Evolutionary conservation across 2,113 vertebrate species (phyloP).

Genomic region (Plecotus auritus): DNA sequence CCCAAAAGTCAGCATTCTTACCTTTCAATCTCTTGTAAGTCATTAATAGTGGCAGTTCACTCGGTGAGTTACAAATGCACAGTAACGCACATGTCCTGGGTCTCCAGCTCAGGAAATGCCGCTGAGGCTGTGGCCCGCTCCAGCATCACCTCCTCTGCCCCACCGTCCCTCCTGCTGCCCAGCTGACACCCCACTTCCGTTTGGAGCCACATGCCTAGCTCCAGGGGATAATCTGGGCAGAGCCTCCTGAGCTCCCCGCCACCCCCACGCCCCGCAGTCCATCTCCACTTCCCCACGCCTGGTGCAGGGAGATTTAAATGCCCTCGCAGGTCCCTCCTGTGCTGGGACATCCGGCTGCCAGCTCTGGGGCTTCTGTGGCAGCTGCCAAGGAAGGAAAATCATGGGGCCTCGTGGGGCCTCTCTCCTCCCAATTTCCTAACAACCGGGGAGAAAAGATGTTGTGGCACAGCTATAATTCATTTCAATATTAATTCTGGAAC

Average conservation of each 20-base stretch:
- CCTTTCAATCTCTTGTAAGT: no score
- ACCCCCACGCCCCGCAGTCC: background rate
- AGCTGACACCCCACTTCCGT: accelerated
- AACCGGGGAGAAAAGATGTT: background rate
- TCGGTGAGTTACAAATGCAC: background rate
- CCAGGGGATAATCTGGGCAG: background rate
- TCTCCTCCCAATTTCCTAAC: background rate
- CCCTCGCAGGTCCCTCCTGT: background rate
- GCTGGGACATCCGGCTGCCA: background rate
- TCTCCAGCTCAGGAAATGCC: background rate
- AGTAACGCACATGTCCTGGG: accelerated
- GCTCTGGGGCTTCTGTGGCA: background rate
- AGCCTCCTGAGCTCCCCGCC: background rate
- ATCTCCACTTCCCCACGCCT: accelerated
- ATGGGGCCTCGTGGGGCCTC: accelerated
- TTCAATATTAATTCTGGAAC: background rate
- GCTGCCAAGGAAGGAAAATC: background rate
- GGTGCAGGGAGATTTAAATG: background rate
- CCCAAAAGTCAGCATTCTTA: background rate
- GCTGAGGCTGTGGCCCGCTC: background rate
- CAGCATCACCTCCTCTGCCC: accelerated
- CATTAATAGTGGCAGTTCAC: background rate
- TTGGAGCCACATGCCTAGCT: accelerated
- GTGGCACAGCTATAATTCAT: background rate
- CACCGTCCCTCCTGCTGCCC: background rate